phyloP scores from a whole-genome alignment of 2,888 invertebrate genomes.

The Blomia tropicalis region DNA sequence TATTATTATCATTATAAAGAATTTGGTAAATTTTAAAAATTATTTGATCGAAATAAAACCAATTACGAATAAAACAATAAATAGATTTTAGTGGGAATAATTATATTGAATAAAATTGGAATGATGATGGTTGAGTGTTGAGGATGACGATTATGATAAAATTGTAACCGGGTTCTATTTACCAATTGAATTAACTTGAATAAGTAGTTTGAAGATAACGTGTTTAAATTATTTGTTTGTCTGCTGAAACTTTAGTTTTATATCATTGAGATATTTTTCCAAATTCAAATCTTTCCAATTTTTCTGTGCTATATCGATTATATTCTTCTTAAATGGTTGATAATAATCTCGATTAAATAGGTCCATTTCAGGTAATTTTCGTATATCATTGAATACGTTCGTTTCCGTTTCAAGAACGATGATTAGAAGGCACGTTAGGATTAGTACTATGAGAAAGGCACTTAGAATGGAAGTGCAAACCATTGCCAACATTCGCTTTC shows the following conservation, averaged over 20 bases:
- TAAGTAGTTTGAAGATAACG: too few species aligned
- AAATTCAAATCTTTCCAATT: too few species aligned
- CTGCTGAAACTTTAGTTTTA: too few species aligned
- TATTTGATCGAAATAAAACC: too few species aligned
- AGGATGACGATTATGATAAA: not conserved
- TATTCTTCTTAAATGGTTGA: constrained; percentile 61
- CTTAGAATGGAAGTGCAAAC: constrained; percentile 23
- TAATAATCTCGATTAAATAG: constrained; percentile 61
- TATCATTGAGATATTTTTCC: too few species aligned
- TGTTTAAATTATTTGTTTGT: too few species aligned
- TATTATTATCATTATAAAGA: too few species aligned
- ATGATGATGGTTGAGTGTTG: too few species aligned
- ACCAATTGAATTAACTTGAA: not conserved
- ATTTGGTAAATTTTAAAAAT: too few species aligned
- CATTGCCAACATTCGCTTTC: constrained; percentile 11
- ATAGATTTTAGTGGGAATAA: not conserved
- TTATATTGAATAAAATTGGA: too few species aligned
- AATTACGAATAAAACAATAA: not conserved
- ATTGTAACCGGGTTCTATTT: not conserved
- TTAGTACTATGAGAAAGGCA: constrained; percentile 49
- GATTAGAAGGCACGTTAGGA: constrained; percentile 41
- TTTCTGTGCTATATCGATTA: too few species aligned
- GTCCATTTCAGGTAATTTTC: constrained; percentile 56
- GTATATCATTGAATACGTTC: constrained; percentile 49
- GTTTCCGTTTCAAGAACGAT: constrained; percentile 63